Evolutionary conservation across 2,113 vertebrate genomes (phyloP).

Genomic region (Daphoenositta chrysoptera): DNA sequence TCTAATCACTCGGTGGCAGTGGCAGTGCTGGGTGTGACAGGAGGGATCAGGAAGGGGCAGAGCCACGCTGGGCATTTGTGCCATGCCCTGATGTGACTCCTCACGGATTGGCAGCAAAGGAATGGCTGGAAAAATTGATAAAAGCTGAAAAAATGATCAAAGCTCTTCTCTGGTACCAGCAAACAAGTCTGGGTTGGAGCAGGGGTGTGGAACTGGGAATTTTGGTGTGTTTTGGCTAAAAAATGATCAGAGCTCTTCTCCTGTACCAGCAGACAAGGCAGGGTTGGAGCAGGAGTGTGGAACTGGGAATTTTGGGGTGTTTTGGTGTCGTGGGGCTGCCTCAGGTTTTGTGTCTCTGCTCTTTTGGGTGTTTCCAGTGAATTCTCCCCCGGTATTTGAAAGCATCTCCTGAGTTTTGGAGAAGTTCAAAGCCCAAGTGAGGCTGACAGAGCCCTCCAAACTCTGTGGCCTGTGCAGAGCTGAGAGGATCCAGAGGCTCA

Average conservation of each 20-base stretch:
- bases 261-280: not conserved
- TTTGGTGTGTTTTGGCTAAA: not conserved
- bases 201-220: not conserved
- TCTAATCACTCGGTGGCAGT: not conserved
- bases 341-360: not conserved
- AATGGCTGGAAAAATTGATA: not conserved
- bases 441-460: not conserved
- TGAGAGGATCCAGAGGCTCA: not conserved
- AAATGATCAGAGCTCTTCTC: not conserved
- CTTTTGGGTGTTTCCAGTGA: not conserved
- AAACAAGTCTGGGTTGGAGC: not conserved
- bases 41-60: not conserved
- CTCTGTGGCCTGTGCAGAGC: rapidly evolving
- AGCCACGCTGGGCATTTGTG: not conserved
- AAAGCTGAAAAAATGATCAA: not conserved
- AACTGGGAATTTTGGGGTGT: not conserved
- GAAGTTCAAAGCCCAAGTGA: not conserved
- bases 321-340: not conserved
- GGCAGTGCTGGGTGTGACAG: not conserved
- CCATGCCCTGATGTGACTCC: not conserved
- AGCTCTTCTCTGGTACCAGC: not conserved
- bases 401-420: not conserved
- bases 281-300: not conserved
- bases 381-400: rapidly evolving
- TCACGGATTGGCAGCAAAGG: not conserved